Evolutionary conservation across 2,888 invertebrate genomes (phyloP).

Genomic region (Lithophane leautieri): DNA sequence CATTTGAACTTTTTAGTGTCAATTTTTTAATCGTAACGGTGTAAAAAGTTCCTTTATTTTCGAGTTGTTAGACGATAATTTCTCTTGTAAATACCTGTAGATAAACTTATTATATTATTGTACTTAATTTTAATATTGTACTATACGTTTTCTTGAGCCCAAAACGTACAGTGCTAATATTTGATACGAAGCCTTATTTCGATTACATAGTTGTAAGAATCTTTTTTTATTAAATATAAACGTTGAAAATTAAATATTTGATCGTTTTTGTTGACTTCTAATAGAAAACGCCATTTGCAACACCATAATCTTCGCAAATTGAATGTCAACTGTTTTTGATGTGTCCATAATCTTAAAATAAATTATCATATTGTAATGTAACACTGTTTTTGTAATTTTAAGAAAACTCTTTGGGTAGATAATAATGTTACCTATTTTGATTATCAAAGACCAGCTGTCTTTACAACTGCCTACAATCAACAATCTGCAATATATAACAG

Average conservation of each 20-base stretch:
- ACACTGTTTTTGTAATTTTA: neutral
- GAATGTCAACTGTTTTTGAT: neutral
- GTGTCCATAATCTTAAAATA: neutral
- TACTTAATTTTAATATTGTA: constrained; percentile 72
- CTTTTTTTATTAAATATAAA: constrained; percentile 77
- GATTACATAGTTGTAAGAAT: constrained; percentile 64
- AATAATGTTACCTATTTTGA: too few relatives aligned
- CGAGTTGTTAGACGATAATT: constrained; percentile 65
- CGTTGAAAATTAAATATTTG: constrained; percentile 42
- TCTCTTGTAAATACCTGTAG: constrained; percentile 65
- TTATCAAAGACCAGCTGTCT: too few relatives aligned
- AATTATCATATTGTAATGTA: neutral
- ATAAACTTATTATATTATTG: constrained; percentile 60
- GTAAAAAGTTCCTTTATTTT: constrained; percentile 82
- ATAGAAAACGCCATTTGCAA: too few relatives aligned
- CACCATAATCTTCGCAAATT: constrained; percentile 8
- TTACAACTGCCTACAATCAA: too few relatives aligned
- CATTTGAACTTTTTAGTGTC: constrained; percentile 78
- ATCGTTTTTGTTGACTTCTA: constrained; percentile 1
- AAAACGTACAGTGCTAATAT: constrained; percentile 84
- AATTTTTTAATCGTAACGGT: constrained; percentile 76
- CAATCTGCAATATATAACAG: too few relatives aligned
- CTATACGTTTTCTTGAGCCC: constrained; percentile 88
- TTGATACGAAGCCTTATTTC: constrained; percentile 67
- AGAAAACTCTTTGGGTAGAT: too few relatives aligned